Evolutionary conservation across 2,113 vertebrate species (phyloP).

Genomic region (Syngnathus typhle): DNA sequence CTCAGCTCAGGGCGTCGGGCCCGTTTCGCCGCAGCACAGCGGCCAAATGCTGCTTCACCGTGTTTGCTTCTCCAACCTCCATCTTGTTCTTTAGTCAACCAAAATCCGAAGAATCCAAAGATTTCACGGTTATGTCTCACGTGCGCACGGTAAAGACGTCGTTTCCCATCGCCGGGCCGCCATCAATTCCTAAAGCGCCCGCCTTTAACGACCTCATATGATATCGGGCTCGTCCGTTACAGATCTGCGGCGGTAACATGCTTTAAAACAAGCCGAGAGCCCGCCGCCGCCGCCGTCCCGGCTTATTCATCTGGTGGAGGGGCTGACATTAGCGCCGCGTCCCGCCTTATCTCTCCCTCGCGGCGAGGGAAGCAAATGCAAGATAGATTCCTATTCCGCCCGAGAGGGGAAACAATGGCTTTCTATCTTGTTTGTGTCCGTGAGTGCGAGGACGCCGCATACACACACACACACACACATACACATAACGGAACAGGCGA

Average conservation of each 20-base stretch:
- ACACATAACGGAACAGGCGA: neutral
- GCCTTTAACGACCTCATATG: conserved; percentile 25
- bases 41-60: too few relatives aligned
- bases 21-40: too few relatives aligned
- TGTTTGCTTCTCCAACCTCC: too few relatives aligned
- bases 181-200: conserved; percentile 20
- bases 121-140: neutral
- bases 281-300: conserved; percentile 32
- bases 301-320: conserved; percentile 61
- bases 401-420: conserved; percentile 43
- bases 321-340: conserved; percentile 49
- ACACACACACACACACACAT: conserved; percentile 18
- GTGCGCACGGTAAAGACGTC: too few relatives aligned
- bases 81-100: neutral
- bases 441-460: conserved; percentile 9
- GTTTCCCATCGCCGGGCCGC: neutral
- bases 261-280: conserved; percentile 50
- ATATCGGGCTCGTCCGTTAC: conserved; percentile 50
- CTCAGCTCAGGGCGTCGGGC: too few relatives aligned
- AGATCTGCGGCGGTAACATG: conserved; percentile 51
- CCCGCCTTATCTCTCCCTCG: conserved; percentile 41
- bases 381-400: conserved; percentile 52
- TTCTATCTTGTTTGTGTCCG: conserved; percentile 33
- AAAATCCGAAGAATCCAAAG: neutral
- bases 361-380: conserved; percentile 31